phyloP scores from a whole-genome alignment of 1,140 invertebrate genomes.

The Dendrolimus punctatus region DNA sequence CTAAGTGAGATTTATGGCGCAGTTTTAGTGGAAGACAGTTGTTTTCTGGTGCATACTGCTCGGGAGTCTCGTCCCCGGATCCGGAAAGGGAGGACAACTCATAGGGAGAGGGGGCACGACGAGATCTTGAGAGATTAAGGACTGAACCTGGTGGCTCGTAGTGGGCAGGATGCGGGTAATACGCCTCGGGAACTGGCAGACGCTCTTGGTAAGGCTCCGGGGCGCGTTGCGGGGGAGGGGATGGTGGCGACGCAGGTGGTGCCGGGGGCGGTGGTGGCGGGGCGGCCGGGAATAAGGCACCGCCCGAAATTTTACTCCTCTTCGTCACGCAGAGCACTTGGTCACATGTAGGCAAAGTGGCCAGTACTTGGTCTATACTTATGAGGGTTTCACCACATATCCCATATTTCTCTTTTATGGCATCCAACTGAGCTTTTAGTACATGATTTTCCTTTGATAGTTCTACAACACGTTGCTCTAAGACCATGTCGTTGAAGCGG shows the following conservation, averaged over 20 bases:
- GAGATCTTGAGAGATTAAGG: conserved; percentile 75
- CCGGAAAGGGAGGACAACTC: conserved; percentile 81
- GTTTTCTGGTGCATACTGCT: conserved; percentile 63
- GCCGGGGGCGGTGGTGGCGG: conserved; percentile 79
- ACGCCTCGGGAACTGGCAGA: conserved; percentile 60
- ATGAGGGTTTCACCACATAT: conserved; percentile 90
- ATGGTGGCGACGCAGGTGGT: conserved; percentile 77
- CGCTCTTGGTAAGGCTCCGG: conserved; percentile 71
- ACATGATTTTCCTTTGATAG: conserved; percentile 96
- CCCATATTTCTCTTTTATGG: conserved; percentile 94
- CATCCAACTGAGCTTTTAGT: conserved; percentile 91
- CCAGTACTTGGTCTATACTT: conserved; percentile 89
- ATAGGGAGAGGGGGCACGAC: conserved; percentile 77
- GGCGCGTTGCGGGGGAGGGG: conserved; percentile 60
- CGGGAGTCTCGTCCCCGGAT: conserved; percentile 78
- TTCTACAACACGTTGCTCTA: conserved; percentile 94
- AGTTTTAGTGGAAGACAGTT: conserved; percentile 86
- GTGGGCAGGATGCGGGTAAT: conserved; percentile 64
- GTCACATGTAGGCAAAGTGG: conserved; percentile 85
- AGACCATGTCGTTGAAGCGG: conserved; percentile 96
- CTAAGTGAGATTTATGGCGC: conserved; percentile 92
- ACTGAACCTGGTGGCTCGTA: conserved; percentile 74
- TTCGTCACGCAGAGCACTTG: conserved; percentile 88
- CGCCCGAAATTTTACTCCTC: conserved; percentile 78
- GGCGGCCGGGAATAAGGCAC: conserved; percentile 72